Conservation (phyloP, 2,888 invertebrate genomes). For the Atrina japonica region DNA sequence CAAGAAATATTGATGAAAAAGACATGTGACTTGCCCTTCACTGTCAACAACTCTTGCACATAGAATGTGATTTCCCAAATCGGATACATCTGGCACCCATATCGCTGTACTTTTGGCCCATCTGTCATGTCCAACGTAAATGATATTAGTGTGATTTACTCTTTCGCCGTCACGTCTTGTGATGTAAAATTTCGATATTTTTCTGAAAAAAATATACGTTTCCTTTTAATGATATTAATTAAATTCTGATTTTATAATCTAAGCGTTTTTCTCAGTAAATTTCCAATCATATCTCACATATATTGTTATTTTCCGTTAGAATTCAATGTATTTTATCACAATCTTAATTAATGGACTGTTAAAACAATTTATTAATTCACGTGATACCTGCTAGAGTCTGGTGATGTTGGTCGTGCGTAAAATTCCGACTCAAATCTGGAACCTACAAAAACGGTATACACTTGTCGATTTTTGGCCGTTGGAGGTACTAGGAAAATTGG, state of each 20-base stretch:
- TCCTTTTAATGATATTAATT: too few relatives aligned
- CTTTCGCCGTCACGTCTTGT: constrained; percentile 31
- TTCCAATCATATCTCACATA: too few relatives aligned
- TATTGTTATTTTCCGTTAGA: too few relatives aligned
- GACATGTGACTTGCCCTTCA: constrained; percentile 17
- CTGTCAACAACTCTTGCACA: constrained; percentile 33
- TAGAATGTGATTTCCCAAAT: constrained; percentile 32
- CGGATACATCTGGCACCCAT: constrained; percentile 27
- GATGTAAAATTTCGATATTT: constrained; percentile 24
- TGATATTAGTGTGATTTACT: constrained; percentile 2
- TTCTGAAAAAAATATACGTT: too few relatives aligned
- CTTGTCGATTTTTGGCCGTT: constrained; percentile 50
- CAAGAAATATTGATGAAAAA: too few relatives aligned
- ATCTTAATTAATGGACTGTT: too few relatives aligned
- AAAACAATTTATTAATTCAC: too few relatives aligned
- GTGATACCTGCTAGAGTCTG: constrained; percentile 9
- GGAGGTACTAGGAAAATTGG: constrained; percentile 48
- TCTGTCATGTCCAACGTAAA: background rate
- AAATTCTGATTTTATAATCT: too few relatives aligned
- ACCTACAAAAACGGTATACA: constrained; percentile 57
- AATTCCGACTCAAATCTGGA: constrained; percentile 44
- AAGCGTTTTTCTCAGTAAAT: too few relatives aligned
- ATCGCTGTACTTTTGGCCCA: constrained; percentile 10
- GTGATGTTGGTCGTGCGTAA: constrained; percentile 41
- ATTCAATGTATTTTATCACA: too few relatives aligned